Evolutionary conservation across 2,113 vertebrate genomes (phyloP), one percentile per base, ranked within the genome.

Genomic region (Nothocercus julius): DNA sequence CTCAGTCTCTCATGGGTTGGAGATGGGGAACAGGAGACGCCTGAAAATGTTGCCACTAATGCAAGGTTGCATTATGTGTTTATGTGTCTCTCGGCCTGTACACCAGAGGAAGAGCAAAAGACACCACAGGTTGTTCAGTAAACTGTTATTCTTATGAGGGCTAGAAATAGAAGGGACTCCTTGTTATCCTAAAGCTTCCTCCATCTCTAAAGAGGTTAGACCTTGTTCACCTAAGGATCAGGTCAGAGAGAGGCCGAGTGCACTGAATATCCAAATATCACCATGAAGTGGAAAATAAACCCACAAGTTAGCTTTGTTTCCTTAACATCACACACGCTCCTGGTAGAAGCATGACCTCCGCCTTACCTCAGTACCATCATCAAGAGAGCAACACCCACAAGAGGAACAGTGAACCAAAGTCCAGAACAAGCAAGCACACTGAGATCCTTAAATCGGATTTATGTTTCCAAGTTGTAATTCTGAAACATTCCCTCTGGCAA

Each of bases 401-500:
- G 56, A n/a, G 45, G 34, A 82, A 58, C 30, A 6, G 5, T 64
- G 59, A 56, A 54, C 15, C 32, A 32, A 73, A 87, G 19, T 10
- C 20, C 72, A 49, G 62, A 86, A 63, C 61, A 21, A 70, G 3
- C 3, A 5, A 89, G 66, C 13, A 27, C n/a, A 80, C 9, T 0
- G 1, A 58, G 22, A 40, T 24, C n/a, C 75, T 78, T 40, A 49
- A 84, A 72, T 4, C 58, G 19, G 85, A 5, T 47, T 53, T 66
- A 56, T 92, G 17, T 21, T 58, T 68, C 28, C 0, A 4, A 28
- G 20, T 59, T 56, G 42, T 36, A 56, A 32, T 64, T 81, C 87
- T 45, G 42, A 95, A 56, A 28, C 1, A 0, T 51, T 28, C 8
- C 12, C 6, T 17, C 18, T 25, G 1, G 9, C 76, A 70, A 70